Base-by-base conservation (phyloP, 2,113 vertebrate species). In the Sander lucioperca region DNA sequence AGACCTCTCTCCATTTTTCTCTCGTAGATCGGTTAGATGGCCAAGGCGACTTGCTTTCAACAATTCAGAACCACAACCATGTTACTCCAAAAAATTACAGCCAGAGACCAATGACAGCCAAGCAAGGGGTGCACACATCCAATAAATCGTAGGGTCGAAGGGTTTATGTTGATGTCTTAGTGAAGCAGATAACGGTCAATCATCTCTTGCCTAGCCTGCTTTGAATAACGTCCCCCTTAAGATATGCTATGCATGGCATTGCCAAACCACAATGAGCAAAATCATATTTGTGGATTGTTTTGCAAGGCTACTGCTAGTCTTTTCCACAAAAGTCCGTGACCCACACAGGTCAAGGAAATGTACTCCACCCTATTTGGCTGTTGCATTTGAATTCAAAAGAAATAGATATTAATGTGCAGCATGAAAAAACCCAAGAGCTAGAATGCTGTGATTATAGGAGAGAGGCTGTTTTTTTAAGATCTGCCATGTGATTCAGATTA, bases 401-500 rank as follows among this genome's bases (percentile, higher is more conserved):
- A 74, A 79, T 8, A 45, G 30, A 78, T 53, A 67, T 62, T 75
- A 78, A 69, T 48, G 69, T 68, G 59, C 39, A 67, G 61, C 19
- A 48, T 27, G 47, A 64, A 83, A 63, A 78, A 48, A 16, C 36
- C 23, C 16, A 65, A 64, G 50, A 69, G 74, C 48, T 72, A 64
- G 80, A 86, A 85, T 77, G 81, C 64, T 21, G 43, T 86, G 83
- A 88, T 89, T 87, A 89, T 54, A 85, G 72, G 63, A 79, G 85
- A 85, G 82, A 80, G 43, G 76, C 77, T 47, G 78, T 62, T 76
- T 83, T 89, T 86, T 89, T 90, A 92, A 94, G 79, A 91, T 85
- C 74, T 74, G 54, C 85, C 92, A 93, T 94, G 94, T 94, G 94
- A 95, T 88, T 94, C 85, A 86, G 91, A 94, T 94, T 94, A 93